Percentiles rank a stretch among this genome's conserved stretches.
These are phyloP conservation scores for Adelognathus sp. DNA, from an alignment of 2,888 invertebrate genomes.

Conservation along the genomic window DNA sequence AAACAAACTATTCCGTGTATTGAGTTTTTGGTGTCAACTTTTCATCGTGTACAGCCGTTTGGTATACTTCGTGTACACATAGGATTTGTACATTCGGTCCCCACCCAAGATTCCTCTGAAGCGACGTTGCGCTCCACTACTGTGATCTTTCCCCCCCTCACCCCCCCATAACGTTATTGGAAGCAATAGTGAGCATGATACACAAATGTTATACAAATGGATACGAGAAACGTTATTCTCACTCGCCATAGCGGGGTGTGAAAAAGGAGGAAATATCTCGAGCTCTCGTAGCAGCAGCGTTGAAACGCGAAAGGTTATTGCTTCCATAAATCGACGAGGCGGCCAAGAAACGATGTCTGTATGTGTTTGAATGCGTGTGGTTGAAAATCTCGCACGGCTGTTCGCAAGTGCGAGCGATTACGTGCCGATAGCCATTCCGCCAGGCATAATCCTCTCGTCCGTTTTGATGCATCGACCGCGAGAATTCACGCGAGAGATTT, in stretches of 20 bases:
- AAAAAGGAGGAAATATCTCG: constrained; percentile 44
- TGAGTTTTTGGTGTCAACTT: too few species aligned
- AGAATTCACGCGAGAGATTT: constrained; percentile 31
- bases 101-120: background rate
- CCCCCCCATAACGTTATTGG: background rate
- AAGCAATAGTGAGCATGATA: background rate
- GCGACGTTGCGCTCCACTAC: background rate
- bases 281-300: constrained; percentile 38
- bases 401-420: constrained; percentile 40
- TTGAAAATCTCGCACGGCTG: constrained; percentile 26
- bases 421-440: constrained; percentile 52
- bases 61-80: too few species aligned
- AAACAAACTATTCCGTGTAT: too few species aligned
- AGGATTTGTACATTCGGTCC: too few species aligned
- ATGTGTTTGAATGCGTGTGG: background rate
- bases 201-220: background rate
- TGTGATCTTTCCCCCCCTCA: background rate
- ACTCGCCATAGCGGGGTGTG: constrained; percentile 19
- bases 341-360: constrained; percentile 28
- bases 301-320: constrained; percentile 70
- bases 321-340: constrained; percentile 67
- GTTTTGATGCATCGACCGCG: constrained; percentile 1
- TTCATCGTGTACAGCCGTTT: too few species aligned
- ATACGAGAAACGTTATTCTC: constrained; percentile 25
- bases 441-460: constrained; percentile 5